These are phyloP conservation scores for Sepioteuthis lessoniana DNA, from an alignment of 2,888 invertebrate genomes.

Conservation along the genomic window DNA sequence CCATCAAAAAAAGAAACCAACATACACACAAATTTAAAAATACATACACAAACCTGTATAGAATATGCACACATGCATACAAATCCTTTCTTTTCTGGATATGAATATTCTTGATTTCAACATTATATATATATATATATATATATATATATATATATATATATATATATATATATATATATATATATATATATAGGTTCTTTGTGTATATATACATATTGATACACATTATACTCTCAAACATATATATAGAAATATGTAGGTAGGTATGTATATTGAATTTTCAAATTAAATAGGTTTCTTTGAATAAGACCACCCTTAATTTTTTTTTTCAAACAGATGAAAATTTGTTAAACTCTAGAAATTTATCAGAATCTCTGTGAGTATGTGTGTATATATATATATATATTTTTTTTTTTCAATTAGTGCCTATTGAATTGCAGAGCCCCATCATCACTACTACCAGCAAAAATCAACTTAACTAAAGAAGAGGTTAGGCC, in stretches of 20 bases:
- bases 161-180: no score
- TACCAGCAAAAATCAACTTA: not conserved
- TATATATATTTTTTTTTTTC: not conserved
- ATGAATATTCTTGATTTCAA: no score
- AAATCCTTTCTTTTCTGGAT: no score
- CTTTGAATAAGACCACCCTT: not conserved
- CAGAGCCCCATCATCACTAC: not conserved
- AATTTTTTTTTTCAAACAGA: not conserved
- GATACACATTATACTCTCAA: no score
- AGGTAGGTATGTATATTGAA: no score
- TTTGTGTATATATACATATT: no score
- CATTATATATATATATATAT: no score
- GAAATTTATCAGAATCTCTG: slow-evolving; percentile 33
- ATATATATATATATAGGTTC: no score
- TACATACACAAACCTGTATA: not conserved
- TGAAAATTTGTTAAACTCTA: not conserved
- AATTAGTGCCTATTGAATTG: slow-evolving; percentile 20
- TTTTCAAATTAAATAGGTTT: no score
- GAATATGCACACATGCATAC: not conserved
- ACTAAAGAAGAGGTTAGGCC: not conserved
- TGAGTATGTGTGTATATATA: not conserved
- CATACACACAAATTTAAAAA: not conserved
- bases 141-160: no score
- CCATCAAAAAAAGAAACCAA: not conserved
- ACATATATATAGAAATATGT: no score